Percentiles rank a stretch among this genome's conserved stretches.
These are phyloP conservation scores for Oxyteleia sp. DNA, from an alignment of 2,888 invertebrate species.

Conservation along the genomic window DNA sequence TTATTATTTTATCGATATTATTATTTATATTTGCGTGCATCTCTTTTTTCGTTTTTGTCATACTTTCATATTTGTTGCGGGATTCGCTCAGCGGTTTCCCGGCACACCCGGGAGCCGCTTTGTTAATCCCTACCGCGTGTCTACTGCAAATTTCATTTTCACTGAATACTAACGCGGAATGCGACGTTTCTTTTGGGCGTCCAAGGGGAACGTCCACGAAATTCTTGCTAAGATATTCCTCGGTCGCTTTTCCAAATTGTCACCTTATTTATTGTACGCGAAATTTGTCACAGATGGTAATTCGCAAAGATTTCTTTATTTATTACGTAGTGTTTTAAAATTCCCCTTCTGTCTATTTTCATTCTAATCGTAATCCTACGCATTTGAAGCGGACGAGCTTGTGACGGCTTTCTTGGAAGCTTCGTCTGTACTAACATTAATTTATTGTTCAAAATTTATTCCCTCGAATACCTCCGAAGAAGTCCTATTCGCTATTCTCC, in stretches of 20 bases:
- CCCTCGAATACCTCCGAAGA: conserved; percentile 69
- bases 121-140: conserved; percentile 18
- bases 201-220: neutral
- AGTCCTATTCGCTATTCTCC: conserved; percentile 53
- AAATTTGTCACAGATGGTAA: conserved; percentile 49
- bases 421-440: conserved; percentile 82
- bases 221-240: conserved; percentile 3
- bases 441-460: conserved; percentile 83
- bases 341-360: conserved; percentile 21
- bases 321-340: conserved; percentile 64
- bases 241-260: neutral
- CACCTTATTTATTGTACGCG: conserved; percentile 30
- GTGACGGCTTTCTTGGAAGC: conserved; percentile 50
- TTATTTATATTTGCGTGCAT: conserved; percentile 78
- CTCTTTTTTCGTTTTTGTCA: conserved; percentile 45
- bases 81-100: conserved; percentile 27
- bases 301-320: conserved; percentile 61
- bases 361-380: conserved; percentile 52
- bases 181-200: neutral
- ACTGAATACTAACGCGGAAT: neutral
- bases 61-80: conserved; percentile 28
- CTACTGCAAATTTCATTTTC: conserved; percentile 51
- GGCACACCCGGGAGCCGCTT: neutral
- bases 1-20: conserved; percentile 74
- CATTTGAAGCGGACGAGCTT: conserved; percentile 60